phyloP scores from a whole-genome alignment of 2,797 vertebrate species.

The Sylvilagus floridanus region DNA sequence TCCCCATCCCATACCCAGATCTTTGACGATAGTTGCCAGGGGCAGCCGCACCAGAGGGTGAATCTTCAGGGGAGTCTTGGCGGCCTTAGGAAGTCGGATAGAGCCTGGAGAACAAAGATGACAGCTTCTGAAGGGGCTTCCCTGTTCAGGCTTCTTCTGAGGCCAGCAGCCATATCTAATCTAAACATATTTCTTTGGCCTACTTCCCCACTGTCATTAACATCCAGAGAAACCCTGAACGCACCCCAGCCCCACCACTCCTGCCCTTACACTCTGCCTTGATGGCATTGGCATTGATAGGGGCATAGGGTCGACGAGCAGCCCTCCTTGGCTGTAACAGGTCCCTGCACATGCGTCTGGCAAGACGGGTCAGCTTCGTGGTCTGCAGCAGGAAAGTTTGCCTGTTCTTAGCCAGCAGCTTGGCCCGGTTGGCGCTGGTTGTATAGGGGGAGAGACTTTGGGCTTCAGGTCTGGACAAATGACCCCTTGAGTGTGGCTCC shows the following conservation, averaged over 20 bases:
- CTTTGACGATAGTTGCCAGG: conserved; percentile 94
- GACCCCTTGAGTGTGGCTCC: conserved; percentile 90
- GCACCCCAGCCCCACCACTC: background rate
- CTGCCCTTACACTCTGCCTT: conserved; percentile 94
- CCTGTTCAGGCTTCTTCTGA: background rate
- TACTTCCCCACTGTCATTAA: background rate
- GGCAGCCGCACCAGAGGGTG: conserved; percentile 92
- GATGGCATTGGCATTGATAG: conserved; percentile 96
- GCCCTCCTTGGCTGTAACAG: conserved; percentile 95
- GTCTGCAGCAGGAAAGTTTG: conserved; percentile 97
- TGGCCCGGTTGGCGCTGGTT: conserved; percentile 95
- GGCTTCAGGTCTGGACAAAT: conserved; percentile 95
- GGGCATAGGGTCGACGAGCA: conserved; percentile 94
- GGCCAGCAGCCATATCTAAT: background rate
- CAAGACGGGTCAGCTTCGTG: conserved; percentile 95
- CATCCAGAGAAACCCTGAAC: background rate
- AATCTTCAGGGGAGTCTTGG: conserved; percentile 93
- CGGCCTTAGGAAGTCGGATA: conserved; percentile 95
- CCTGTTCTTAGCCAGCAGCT: conserved; percentile 96
- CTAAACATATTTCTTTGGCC: background rate
- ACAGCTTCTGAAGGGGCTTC: background rate
- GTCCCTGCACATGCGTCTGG: conserved; percentile 95
- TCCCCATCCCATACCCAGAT: conserved; percentile 90
- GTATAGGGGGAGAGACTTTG: conserved; percentile 95
- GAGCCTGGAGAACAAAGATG: conserved; percentile 89